Evolutionary conservation across 2,113 vertebrate species (phyloP).

Genomic region (Solenodon paradoxus): DNA sequence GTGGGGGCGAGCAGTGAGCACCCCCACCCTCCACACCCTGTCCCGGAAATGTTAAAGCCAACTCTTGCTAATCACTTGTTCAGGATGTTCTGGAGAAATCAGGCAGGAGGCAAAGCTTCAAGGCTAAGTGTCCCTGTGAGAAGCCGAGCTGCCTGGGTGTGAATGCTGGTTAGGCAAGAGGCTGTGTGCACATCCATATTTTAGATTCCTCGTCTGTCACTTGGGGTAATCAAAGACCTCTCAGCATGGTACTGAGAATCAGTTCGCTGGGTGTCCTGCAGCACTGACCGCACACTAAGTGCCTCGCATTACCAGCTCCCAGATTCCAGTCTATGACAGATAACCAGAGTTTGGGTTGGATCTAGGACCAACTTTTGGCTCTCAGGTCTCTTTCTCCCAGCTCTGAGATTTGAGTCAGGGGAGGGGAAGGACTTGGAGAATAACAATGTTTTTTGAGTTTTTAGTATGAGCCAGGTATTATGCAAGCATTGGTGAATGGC

Average conservation of each 20-base stretch:
- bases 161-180: background rate
- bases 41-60: background rate
- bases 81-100: fast-evolving
- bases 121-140: background rate
- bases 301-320: background rate
- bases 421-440: background rate
- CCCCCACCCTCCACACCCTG: no score
- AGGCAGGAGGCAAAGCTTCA: fast-evolving
- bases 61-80: background rate
- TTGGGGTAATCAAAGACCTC: background rate
- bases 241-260: background rate
- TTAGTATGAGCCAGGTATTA: slow-evolving; percentile 25
- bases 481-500: slow-evolving; percentile 15
- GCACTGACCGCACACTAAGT: background rate
- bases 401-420: background rate
- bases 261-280: background rate
- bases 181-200: background rate
- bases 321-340: background rate
- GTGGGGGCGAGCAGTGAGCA: no score
- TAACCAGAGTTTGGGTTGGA: background rate
- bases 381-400: background rate
- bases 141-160: background rate
- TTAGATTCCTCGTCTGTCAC: background rate
- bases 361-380: background rate
- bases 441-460: background rate